Evolutionary conservation across 1,140 invertebrate genomes (phyloP).

Genomic region (Leptestheria dahalacensis): DNA sequence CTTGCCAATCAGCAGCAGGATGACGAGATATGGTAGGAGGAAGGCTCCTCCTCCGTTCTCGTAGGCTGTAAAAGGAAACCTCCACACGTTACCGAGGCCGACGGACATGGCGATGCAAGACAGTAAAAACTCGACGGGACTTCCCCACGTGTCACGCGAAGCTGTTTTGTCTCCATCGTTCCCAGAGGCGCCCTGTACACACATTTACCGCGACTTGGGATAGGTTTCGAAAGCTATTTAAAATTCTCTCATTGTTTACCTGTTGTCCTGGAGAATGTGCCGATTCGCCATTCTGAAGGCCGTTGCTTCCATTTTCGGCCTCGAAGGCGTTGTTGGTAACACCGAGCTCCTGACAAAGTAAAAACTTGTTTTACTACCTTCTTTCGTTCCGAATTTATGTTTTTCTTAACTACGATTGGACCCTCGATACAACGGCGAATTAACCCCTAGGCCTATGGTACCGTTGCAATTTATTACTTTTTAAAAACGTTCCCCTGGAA

Average conservation of each 20-base stretch:
- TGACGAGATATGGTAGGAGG: conserved; percentile 37
- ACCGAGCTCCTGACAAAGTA: background rate
- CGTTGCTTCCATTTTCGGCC: background rate
- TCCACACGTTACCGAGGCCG: conserved; percentile 34
- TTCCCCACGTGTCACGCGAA: conserved; percentile 17
- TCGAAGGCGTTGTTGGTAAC: background rate
- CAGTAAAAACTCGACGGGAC: conserved; percentile 23
- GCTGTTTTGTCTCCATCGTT: conserved; percentile 6
- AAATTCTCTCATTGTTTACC: background rate
- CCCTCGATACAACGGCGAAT: no score
- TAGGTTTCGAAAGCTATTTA: background rate
- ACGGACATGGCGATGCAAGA: conserved; percentile 36
- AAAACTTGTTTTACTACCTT: no score
- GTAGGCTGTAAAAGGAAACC: conserved; percentile 34
- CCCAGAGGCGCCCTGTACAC: background rate
- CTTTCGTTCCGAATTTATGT: no score
- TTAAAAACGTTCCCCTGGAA: no score
- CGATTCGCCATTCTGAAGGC: background rate
- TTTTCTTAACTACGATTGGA: no score
- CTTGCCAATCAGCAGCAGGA: conserved; percentile 39
- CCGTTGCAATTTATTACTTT: no score
- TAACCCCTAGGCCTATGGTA: no score
- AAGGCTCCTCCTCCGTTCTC: conserved; percentile 36
- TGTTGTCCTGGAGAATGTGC: background rate
- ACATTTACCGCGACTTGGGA: background rate